Evolutionary conservation across 2,113 vertebrate genomes (phyloP).

Genomic region (Nothocercus nigrocapillus): DNA sequence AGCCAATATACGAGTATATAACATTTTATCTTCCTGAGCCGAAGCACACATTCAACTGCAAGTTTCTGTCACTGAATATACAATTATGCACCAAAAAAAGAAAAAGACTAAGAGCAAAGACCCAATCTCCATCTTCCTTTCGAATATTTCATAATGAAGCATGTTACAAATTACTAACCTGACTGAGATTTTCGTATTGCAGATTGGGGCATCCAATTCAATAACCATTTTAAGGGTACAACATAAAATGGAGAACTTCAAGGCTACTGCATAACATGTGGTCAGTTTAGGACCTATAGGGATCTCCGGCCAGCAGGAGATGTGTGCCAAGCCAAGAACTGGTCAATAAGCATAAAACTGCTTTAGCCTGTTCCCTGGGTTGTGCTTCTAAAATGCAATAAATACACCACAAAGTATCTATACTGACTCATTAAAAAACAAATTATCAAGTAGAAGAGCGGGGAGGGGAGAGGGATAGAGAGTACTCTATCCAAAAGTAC

Average conservation of each 20-base stretch:
- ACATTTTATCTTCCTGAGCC: not conserved
- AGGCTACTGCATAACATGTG: accelerated
- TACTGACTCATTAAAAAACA: not conserved
- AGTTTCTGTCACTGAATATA: not conserved
- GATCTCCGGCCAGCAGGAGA: not conserved
- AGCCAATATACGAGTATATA: not conserved
- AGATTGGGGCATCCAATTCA: not conserved
- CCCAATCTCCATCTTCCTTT: not conserved
- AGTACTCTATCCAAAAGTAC: not conserved
- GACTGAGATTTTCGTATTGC: not conserved
- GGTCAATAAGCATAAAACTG: not conserved
- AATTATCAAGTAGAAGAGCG: not conserved
- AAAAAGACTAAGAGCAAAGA: not conserved
- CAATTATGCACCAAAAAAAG: not conserved
- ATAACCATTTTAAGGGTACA: not conserved
- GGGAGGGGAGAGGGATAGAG: accelerated
- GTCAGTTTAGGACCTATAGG: not conserved
- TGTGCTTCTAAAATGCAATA: not conserved
- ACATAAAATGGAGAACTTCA: not conserved
- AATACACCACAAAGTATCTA: not conserved
- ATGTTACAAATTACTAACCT: not conserved
- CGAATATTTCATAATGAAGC: not conserved
- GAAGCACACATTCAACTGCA: not conserved
- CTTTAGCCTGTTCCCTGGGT: not conserved
- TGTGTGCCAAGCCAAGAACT: not conserved